Evolutionary conservation across 1,140 invertebrate species (phyloP), one percentile per base, ranked within the genome.

Genomic region (Lysiphlebus fabarum): DNA sequence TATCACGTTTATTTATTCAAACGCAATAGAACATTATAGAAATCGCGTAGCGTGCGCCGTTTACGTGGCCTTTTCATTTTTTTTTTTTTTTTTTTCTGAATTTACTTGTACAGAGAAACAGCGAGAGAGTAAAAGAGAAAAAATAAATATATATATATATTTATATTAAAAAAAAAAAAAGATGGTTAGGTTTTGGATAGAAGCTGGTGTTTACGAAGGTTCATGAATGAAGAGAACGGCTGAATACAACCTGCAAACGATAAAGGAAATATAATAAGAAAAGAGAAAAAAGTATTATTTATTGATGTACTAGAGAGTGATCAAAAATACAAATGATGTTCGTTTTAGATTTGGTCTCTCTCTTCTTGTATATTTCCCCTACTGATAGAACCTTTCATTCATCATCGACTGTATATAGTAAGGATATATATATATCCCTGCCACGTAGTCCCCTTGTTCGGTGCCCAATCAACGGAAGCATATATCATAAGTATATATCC

Each of bases 141-240:
- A 12, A 53, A 17, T 26, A 26, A 26, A 26, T 26, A 26, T 26
- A 26, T 26, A 4, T 1, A 26, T 26, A n/a, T n/a, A n/a, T n/a
- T n/a, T n/a, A n/a, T n/a, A n/a, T n/a, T n/a, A 26, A 26, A 26
- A 26, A 2, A 26, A 26, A 26, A 26, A 26, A 26, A 4, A 26
- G 17, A 26, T 26, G 17, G 17, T 26, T 26, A 26, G 0, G 17
- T 26, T 26, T 26, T 26, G 17, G 17, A 26, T 26, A 26, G 17
- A 26, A 45, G 43, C 38, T 53, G 41, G 42, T 61, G 54, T 56
- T 45, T 7, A 61, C 53, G 50, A 62, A 60, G 55, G 43, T 59
- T 26, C 17, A 70, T 70, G 67, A 66, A 67, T 67, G 66, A 66
- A 67, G 60, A 59, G 56, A 66, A 59, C 59, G 63, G 65, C 67